phyloP scores from a whole-genome alignment of 2,888 invertebrate species.

The Ethmia dodecea region DNA sequence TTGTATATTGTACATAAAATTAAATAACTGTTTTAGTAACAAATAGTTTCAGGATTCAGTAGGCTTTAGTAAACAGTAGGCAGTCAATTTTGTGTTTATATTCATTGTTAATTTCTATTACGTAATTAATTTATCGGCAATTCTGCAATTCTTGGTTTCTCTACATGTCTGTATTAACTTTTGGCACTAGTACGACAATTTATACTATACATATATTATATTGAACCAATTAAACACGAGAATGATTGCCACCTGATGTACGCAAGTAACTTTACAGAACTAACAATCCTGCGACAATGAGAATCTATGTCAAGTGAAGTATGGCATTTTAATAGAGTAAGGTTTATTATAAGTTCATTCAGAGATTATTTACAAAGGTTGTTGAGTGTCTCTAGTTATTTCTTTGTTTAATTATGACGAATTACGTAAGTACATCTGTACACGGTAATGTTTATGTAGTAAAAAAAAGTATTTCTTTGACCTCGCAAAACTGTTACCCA shows the following conservation, averaged over 20 bases:
- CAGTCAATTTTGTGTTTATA: too few relatives aligned
- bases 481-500: constrained; percentile 36
- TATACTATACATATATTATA: too few relatives aligned
- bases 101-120: too few relatives aligned
- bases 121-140: too few relatives aligned
- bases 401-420: constrained; percentile 9
- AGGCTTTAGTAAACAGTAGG: too few relatives aligned
- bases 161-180: too few relatives aligned
- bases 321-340: constrained; percentile 50
- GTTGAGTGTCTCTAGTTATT: constrained; percentile 5
- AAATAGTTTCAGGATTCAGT: too few relatives aligned
- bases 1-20: too few relatives aligned
- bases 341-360: constrained; percentile 34
- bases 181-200: too few relatives aligned
- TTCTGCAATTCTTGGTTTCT: too few relatives aligned
- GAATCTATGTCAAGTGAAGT: constrained; percentile 40
- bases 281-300: constrained; percentile 39
- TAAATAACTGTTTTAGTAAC: too few relatives aligned
- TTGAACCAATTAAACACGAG: too few relatives aligned
- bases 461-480: constrained; percentile 6
- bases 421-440: not conserved
- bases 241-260: not conserved
- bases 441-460: not conserved
- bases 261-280: constrained; percentile 6
- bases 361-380: constrained; percentile 11